phyloP scores from a whole-genome alignment of 2,797 vertebrate species.

The Podarcis siculus region DNA sequence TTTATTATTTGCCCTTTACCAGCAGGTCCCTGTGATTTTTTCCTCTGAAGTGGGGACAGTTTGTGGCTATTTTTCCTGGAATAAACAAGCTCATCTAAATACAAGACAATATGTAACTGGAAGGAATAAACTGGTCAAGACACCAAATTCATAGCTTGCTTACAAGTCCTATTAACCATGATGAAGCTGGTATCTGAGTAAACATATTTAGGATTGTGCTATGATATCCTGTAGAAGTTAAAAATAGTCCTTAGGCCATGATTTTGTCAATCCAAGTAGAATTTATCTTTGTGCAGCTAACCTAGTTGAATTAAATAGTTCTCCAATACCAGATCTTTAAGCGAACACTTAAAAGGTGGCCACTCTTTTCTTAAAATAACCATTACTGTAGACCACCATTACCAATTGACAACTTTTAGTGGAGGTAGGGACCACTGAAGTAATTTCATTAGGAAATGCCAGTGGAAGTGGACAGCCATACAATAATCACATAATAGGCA shows the following conservation, averaged over 20 bases:
- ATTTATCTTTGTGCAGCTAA: background rate
- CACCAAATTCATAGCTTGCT: background rate
- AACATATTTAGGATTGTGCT: background rate
- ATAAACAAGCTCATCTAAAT: background rate
- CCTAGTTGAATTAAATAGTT: background rate
- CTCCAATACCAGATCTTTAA: background rate
- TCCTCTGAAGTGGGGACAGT: background rate
- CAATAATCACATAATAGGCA: background rate
- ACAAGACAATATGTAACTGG: background rate
- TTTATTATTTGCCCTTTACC: too few species aligned
- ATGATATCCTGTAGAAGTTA: background rate
- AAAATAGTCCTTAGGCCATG: background rate
- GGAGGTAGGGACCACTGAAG: slow-evolving; percentile 40
- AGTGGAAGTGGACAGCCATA: slow-evolving; percentile 6
- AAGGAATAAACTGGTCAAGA: background rate
- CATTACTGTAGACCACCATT: slow-evolving; percentile 7
- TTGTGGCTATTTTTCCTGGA: background rate
- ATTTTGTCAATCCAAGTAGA: background rate
- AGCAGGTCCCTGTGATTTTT: background rate
- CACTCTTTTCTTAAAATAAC: background rate
- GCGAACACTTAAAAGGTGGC: background rate
- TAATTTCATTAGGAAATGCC: slow-evolving; percentile 31
- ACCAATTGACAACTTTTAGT: slow-evolving; percentile 7
- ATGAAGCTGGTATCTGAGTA: background rate
- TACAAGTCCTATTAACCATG: background rate